Evolutionary conservation across 2,888 invertebrate genomes (phyloP).

Genomic region (Troilus luridus): DNA sequence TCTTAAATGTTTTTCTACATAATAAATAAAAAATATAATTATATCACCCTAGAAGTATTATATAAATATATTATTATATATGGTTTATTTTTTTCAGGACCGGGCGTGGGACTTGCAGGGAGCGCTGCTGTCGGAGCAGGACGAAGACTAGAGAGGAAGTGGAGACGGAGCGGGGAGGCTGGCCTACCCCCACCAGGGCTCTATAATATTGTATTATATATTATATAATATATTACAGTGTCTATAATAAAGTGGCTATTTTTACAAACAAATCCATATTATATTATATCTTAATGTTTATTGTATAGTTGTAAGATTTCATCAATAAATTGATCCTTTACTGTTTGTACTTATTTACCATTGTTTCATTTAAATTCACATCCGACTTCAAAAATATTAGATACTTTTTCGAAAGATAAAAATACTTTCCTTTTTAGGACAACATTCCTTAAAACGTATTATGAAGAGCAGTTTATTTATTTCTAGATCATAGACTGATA

Average conservation of each 20-base stretch:
- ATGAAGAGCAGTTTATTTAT: too few species aligned
- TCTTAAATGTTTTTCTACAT: too few species aligned
- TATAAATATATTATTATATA: background rate
- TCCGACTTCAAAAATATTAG: background rate
- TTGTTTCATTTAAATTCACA: background rate
- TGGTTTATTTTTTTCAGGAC: background rate
- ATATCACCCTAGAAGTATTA: too few species aligned
- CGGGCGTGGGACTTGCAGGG: slow-evolving; percentile 49
- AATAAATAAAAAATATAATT: background rate
- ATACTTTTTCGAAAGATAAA: too few species aligned
- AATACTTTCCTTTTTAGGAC: too few species aligned
- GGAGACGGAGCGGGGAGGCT: background rate
- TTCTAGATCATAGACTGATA: too few species aligned
- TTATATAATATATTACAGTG: slow-evolving; percentile 16
- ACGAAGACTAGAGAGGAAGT: slow-evolving; percentile 10
- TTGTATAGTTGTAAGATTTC: slow-evolving; percentile 35
- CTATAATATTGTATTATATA: slow-evolving; percentile 13
- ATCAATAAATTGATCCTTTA: slow-evolving; percentile 37
- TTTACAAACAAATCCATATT: slow-evolving; percentile 52
- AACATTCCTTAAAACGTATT: too few species aligned
- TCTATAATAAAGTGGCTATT: slow-evolving; percentile 53
- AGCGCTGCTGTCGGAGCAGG: slow-evolving; percentile 49
- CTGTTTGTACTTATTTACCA: slow-evolving; percentile 26
- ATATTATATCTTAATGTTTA: slow-evolving; percentile 43
- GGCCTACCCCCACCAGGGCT: background rate